Base-by-base conservation (phyloP, 2,888 invertebrate genomes). In the Aradus depressus region DNA sequence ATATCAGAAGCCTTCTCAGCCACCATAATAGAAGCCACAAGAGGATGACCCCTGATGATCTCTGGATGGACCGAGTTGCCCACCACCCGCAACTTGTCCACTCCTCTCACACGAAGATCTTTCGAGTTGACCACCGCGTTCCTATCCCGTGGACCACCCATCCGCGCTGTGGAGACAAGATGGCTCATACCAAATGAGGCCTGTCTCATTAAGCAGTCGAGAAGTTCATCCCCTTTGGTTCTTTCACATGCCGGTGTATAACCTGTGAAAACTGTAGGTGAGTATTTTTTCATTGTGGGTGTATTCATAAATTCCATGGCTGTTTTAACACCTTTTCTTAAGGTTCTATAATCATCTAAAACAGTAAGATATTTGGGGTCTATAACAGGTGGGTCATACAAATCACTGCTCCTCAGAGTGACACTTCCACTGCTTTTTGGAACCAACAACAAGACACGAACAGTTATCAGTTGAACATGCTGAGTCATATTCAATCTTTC, bases 341-440 rank as follows among this genome's bases (percentile, higher is more conserved):
- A 69, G 0, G 78, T 78, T 53, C 81, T 82, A 0, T 87, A 75
- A 65, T 95, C 95, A 53, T 84, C 77, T 0, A 81, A 77, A 60
- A 85, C 79, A 1, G 81, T 78, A 28, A 88, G 72, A 66, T 83
- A 83, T 65, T 84, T 83, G 0, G 95, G 90, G 63, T 90, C 83
- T 62, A 96, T 67, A 0, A 87, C 77, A 0, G 87, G 81, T 0
- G 89, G 88, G 52, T 87, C 82, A 44, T 89, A 79, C 61, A 93
- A 92, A 67, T 93, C 84, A 28, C 73, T 75, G 43, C 85, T 86
- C 59, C 79, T 80, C 16, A 97, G 69, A 43, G 81, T 79, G n/a
- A 97, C 71, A 77, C 82, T 82, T 0, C 97, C 97, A 0, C 79
- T 77, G 64, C 92, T 92, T 62, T 80, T 82, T 0, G 95, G 91